These are phyloP conservation scores for Nemurella pictetii DNA, from an alignment of 2,888 invertebrate genomes.

Conservation along the genomic window DNA sequence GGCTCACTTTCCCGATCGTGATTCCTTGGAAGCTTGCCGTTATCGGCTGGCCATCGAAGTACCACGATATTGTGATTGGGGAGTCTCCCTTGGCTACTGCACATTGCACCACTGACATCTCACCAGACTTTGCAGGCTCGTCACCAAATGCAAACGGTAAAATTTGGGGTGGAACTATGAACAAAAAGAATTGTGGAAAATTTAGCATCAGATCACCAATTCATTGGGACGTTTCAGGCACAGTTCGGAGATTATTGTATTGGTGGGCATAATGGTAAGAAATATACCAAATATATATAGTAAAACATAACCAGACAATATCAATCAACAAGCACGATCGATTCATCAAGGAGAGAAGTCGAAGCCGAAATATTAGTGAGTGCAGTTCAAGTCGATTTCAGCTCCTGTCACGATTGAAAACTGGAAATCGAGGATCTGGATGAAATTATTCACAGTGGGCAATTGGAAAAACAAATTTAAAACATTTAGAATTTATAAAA, in stretches of 20 bases:
- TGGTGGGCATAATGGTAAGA: no score
- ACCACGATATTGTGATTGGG: conserved; percentile 77
- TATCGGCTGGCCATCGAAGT: conserved; percentile 56
- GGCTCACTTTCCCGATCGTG: conserved; percentile 60
- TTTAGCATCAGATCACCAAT: no score
- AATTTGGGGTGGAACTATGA: conserved; percentile 71
- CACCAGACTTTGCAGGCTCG: conserved; percentile 73
- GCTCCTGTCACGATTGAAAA: background rate
- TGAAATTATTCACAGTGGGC: background rate
- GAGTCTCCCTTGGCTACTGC: conserved; percentile 76
- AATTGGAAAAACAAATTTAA: conserved; percentile 24
- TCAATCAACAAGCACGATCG: background rate
- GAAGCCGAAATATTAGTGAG: background rate
- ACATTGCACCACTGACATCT: conserved; percentile 73
- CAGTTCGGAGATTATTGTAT: no score
- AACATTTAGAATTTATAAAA: background rate
- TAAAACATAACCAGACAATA: no score
- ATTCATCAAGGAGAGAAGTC: background rate
- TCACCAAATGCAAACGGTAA: conserved; percentile 60
- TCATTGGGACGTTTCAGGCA: no score
- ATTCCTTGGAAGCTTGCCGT: conserved; percentile 52
- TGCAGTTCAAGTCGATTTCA: no score
- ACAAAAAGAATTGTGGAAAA: background rate
- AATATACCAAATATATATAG: no score
- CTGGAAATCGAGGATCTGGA: background rate